Base-by-base conservation (phyloP, 2,888 invertebrate genomes). In the Nasonia oneida region DNA sequence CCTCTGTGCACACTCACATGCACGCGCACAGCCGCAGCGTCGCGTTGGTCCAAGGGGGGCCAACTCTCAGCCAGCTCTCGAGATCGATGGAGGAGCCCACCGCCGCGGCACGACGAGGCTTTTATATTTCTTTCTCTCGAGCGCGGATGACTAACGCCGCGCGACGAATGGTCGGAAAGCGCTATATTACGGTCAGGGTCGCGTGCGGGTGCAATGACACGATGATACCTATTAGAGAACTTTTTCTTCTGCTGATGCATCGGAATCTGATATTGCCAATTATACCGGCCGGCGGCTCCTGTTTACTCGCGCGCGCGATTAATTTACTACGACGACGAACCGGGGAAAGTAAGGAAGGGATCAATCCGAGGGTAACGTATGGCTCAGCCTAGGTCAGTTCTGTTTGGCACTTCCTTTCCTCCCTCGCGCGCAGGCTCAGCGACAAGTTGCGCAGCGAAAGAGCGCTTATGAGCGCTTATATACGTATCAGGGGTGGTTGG, bases 381-480 rank as follows among this genome's bases (percentile, higher is more conserved):
- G 77, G 86, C 29, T 29, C 29, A 29, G 29, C 88, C 85, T 88
- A 90, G 90, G 90, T 90, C 90, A 90, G 88, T 47, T 90, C 88
- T 37, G 37, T 37, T 37, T 37, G 87, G 89, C 88, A 88, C 87
- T 88, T 87, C 83, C 85, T 87, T 87, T 85, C 70, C 73, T 79
- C 29, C 39, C 23, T 23, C 83, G 18, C 23, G 53, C 53, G 61
- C 29, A 29, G 29, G 29, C 29, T 29, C 0, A 29, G 29, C 12
- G 74, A 33, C 29, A 76, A 75, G 64, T n/a, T 61, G 84, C n/a
- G 77, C 29, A 29, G 87, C 87, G 81, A 87, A 88, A 88, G 88
- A 89, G 88, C 88, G 88, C 76, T 86, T 88, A 88, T 89, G 23
- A 23, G 23, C 23, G 23, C 23, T 23, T 23, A 88, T 88, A 83